Conservation (phyloP, 92 coral and sea anemone species). For the Anthopleura xanthogrammica region DNA sequence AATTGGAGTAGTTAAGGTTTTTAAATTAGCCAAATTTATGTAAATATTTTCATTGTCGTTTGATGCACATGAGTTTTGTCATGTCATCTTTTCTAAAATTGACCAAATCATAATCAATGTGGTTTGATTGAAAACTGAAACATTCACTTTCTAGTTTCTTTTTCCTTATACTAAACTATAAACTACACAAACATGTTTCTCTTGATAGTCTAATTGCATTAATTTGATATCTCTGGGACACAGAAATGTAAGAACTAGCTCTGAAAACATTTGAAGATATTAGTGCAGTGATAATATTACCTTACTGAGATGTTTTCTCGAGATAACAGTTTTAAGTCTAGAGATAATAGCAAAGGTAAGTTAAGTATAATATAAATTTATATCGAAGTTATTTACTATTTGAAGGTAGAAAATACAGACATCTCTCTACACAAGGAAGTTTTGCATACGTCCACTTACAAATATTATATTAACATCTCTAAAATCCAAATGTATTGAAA, state of each 20-base stretch:
- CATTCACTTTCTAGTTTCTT: background rate
- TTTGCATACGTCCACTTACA: no score
- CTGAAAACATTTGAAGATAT: background rate
- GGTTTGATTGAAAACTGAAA: constrained; percentile 1
- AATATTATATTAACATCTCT: no score
- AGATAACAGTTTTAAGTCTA: background rate
- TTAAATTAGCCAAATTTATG: background rate
- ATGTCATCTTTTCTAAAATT: background rate
- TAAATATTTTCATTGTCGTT: background rate
- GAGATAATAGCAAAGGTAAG: background rate
- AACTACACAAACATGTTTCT: background rate
- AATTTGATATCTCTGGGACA: background rate
- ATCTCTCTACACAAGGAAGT: no score
- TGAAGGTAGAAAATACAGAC: background rate
- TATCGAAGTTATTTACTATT: background rate
- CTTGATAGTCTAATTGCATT: background rate
- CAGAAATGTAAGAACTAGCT: background rate
- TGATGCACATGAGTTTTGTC: background rate
- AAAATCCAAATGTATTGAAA: no score
- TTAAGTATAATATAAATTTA: no score
- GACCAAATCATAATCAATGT: background rate
- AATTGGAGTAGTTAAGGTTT: background rate
- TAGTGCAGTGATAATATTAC: background rate
- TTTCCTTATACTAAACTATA: background rate
- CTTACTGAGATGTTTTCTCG: background rate